phyloP scores from a whole-genome alignment of 37 sponge, comb jelly and placozoan species.

The Beroe ovata region DNA sequence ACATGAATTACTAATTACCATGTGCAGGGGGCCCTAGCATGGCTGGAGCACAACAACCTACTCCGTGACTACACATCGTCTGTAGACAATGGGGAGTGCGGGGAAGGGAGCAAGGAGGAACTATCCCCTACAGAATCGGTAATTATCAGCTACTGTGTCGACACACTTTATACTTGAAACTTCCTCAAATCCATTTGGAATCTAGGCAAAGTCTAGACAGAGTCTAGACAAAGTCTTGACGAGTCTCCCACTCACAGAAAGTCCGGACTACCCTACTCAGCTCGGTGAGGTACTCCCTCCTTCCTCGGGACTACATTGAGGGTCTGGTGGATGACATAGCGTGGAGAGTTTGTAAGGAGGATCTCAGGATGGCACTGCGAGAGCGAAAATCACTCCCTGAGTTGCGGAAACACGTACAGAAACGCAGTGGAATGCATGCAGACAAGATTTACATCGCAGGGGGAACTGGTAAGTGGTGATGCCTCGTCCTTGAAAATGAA shows the following conservation, averaged over 20 bases:
- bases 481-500: background rate
- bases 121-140: no score
- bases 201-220: no score
- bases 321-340: conserved; percentile 40
- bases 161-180: no score
- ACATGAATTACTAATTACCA: no score
- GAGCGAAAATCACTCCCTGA: conserved; percentile 7
- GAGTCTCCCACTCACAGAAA: no score
- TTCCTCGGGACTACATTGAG: conserved; percentile 18
- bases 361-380: conserved; percentile 2
- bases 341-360: background rate
- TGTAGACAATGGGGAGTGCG: background rate
- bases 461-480: conserved; percentile 11
- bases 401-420: background rate
- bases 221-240: no score
- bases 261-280: background rate
- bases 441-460: conserved; percentile 55
- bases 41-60: conserved; percentile 52
- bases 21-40: conserved; percentile 32
- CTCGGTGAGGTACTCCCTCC: conserved; percentile 1
- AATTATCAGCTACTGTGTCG: no score
- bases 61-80: background rate
- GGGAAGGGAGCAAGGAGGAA: no score
- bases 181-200: no score
- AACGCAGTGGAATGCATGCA: conserved; percentile 2